These are phyloP conservation scores for Ovibos moschatus DNA, from an alignment of 2,113 vertebrate genomes.

Conservation along the genomic window DNA sequence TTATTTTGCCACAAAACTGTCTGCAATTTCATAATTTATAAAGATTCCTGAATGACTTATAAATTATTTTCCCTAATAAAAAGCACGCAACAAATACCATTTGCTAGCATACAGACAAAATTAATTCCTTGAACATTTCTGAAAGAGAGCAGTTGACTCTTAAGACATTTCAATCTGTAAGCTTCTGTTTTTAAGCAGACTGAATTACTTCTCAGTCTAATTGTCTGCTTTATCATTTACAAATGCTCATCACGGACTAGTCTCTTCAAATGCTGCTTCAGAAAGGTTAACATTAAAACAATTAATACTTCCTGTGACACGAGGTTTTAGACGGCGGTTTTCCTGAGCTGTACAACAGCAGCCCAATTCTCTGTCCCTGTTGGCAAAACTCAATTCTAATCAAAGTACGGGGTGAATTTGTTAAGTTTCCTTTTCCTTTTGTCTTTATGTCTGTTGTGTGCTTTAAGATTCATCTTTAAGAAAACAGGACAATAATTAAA, in stretches of 20 bases:
- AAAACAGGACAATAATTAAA: constrained; percentile 56
- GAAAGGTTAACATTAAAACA: constrained; percentile 33
- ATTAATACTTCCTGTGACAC: constrained; percentile 24
- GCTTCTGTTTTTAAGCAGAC: neutral
- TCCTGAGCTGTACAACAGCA: constrained; percentile 48
- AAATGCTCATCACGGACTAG: neutral
- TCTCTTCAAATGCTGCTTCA: constrained; percentile 14
- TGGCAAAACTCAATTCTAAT: constrained; percentile 59
- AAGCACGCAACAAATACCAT: neutral
- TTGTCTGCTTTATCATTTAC: neutral
- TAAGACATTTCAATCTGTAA: neutral
- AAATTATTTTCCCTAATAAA: neutral
- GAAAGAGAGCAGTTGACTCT: neutral
- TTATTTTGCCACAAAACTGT: neutral
- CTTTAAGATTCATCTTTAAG: constrained; percentile 65
- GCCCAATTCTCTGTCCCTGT: constrained; percentile 46
- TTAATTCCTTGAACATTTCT: constrained; percentile 13
- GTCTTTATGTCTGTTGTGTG: constrained; percentile 42
- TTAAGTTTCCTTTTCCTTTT: constrained; percentile 52
- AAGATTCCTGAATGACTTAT: neutral
- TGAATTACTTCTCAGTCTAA: neutral
- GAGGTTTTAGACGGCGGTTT: constrained; percentile 3
- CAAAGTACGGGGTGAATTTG: constrained; percentile 22
- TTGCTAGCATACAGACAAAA: neutral
- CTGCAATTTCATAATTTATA: neutral